Base-by-base conservation (phyloP, 2,797 vertebrate genomes). In the Malacoctenus gilli region DNA sequence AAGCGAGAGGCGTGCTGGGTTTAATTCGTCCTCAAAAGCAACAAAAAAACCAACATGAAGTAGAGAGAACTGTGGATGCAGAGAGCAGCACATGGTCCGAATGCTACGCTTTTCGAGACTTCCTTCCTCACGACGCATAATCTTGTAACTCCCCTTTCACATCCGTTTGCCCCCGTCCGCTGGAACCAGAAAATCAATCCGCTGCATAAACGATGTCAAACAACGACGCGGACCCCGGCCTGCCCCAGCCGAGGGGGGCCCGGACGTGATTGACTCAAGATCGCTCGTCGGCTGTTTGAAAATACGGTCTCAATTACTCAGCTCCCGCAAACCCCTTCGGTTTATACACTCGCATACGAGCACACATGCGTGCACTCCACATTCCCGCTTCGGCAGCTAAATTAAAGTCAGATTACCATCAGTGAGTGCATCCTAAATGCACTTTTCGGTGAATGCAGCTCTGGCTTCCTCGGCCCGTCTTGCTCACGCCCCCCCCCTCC, bases 331-430 rank as follows among this genome's bases (percentile, higher is more conserved):
- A 76, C 64, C 57, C 34, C 10, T 7, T n/a, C 37, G 58, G 62
- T 59, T 55, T 37, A 55, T 38, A 61, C 59, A 75, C 66, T 68
- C 66, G 72, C 50, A 42, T 8, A 68, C 7, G 4, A 23, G 44
- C 66, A 67, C 72, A 76, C 54, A 70, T 73, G 51, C 63, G 43
- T 63, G 59, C 37, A 71, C 77, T 72, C n/a, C 66, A 72, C 67
- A 73, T 75, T 49, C 70, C 48, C 43, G 49, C 77, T 86, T 82
- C 72, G 74, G 64, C 59, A 79, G 63, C 85, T 81, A 85, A 87
- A 89, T 88, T 82, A 85, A 90, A 90, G 68, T 86, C 83, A 86
- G 85, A 90, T 87, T 82, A 51, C 68, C 76, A 84, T 89, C 79
- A 47, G 72, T 49, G 67, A 47, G 72, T 49, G 67, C 49, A 65